Percentiles rank a stretch among this genome's conserved stretches.
phyloP scores from a whole-genome alignment of 2,888 invertebrate species.

The Pyrgus malvae region DNA sequence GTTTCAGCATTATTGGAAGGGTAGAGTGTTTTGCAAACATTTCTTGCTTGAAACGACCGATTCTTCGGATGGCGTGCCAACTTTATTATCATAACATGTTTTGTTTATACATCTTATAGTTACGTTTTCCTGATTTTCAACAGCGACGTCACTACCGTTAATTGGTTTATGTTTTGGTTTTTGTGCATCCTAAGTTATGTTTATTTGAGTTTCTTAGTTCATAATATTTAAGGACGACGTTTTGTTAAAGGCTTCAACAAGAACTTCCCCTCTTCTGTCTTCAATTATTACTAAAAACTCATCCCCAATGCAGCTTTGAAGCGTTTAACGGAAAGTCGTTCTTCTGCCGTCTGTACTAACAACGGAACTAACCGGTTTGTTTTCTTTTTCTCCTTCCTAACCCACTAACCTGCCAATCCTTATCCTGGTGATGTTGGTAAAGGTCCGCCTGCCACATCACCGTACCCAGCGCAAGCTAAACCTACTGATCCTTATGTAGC shows the following conservation, averaged over 20 bases:
- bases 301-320: background rate
- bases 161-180: conserved; percentile 52
- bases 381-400: conserved; percentile 62
- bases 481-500: conserved; percentile 91
- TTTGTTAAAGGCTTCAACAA: conserved; percentile 30
- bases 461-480: conserved; percentile 81
- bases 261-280: background rate
- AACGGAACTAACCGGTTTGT: conserved; percentile 59
- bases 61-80: conserved; percentile 76
- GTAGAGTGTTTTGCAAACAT: conserved; percentile 76
- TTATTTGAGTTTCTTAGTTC: conserved; percentile 41
- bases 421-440: conserved; percentile 75
- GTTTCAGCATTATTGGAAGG: conserved; percentile 64
- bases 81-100: conserved; percentile 78
- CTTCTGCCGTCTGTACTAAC: conserved; percentile 49
- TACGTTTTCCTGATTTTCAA: conserved; percentile 67
- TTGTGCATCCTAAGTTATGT: conserved; percentile 18
- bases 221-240: conserved; percentile 39
- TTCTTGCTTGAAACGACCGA: conserved; percentile 61
- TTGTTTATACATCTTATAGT: conserved; percentile 75
- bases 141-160: conserved; percentile 52
- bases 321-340: conserved; percentile 42
- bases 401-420: conserved; percentile 69
- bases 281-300: background rate
- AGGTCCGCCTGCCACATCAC: conserved; percentile 84